Evolutionary conservation across 2,888 invertebrate genomes (phyloP), one percentile per base, ranked within the genome.

Genomic region (Cotesia congregata): DNA sequence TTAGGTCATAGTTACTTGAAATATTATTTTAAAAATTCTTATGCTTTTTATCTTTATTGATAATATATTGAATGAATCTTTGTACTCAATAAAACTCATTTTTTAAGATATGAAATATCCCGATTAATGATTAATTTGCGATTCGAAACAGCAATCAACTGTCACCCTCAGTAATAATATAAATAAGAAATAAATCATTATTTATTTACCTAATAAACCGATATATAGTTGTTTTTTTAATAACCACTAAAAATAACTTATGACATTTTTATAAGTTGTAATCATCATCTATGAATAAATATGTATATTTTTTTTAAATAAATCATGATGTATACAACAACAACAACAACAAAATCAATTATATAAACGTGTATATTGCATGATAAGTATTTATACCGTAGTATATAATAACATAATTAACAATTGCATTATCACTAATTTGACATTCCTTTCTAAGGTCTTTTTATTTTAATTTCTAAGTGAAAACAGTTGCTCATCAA

Each of bases 351-450:
- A 62, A 67, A 73, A 62, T 59, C 65, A 74, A 75, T 6, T 9
- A 60, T 59, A 59, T 30, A 40, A 62, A 17, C 62, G 64, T 73
- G 59, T 67, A 59, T 70, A 77, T 74, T 77, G 74, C 74, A 61
- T 70, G 70, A 70, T 40, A 74, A 77, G 38, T 61, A 71, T 74
- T 70, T 71, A 74, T 77, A 41, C 41, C 61, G 30, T 61, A 67
- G 30, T 71, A 71, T 50, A 50, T 77, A 77, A 77, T 74, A 70
- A 50, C 67, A 74, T 77, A 71, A 50, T 9, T 12, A 77, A 71
- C 64, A 77, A 74, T 67, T 77, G 71, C 77, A 74, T 77, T 77
- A 74, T 77, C 77, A 71, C 40, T 77, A 59, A 65, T 30, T 12
- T 40, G n/a, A 71, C 60, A 74, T 73, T 73, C 39, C 69, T 70